Percentiles rank a stretch among this genome's conserved stretches.
Evolutionary conservation across 2,113 vertebrate genomes (phyloP).

Genomic region (Malurus elegans): DNA sequence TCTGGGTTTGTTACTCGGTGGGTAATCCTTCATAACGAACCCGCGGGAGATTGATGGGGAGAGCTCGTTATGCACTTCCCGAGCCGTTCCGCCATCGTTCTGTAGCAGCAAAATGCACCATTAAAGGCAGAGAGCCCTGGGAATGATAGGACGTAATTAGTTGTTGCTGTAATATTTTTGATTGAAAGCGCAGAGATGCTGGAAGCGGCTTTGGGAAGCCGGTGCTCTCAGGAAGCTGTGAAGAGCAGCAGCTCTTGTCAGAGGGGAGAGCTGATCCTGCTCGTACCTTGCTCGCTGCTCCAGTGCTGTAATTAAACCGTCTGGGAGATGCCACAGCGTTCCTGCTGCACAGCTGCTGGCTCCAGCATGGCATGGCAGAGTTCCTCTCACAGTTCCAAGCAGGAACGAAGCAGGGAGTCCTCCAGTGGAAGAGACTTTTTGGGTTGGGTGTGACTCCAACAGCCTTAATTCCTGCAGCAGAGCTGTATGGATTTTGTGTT

Average conservation of each 20-base stretch:
- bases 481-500: background rate
- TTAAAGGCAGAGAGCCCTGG: conserved; percentile 54
- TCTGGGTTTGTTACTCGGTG: background rate
- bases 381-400: background rate
- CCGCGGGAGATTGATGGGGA: conserved; percentile 45
- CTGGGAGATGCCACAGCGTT: background rate
- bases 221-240: background rate
- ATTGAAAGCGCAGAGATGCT: conserved; percentile 39
- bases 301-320: background rate
- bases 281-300: background rate
- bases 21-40: conserved; percentile 52
- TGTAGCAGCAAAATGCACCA: conserved; percentile 17
- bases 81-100: background rate
- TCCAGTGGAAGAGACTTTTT: background rate
- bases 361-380: background rate
- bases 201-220: background rate
- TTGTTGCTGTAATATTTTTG: conserved; percentile 66
- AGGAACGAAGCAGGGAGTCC: background rate
- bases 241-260: background rate
- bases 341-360: background rate
- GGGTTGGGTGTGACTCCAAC: background rate
- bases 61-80: conserved; percentile 9
- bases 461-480: background rate
- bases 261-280: background rate
- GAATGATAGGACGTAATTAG: conserved; percentile 60